Percentiles rank a stretch among this genome's conserved stretches.
Evolutionary conservation across 92 coral and sea anemone genomes (phyloP).

Genomic region (Parazoanthus swiftii): DNA sequence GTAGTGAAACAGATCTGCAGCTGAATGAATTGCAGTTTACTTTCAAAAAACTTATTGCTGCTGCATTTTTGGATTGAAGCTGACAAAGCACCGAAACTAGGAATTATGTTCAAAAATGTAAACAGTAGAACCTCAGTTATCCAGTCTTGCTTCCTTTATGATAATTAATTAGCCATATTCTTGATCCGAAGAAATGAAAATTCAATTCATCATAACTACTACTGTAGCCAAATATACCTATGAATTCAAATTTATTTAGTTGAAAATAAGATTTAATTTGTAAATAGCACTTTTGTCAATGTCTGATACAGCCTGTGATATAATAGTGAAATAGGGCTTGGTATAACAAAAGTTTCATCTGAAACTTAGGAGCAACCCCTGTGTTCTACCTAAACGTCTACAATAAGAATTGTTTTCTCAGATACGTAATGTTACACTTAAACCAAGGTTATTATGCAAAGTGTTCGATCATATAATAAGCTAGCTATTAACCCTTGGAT

Average conservation of each 20-base stretch:
- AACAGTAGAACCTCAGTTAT: slow-evolving; percentile 26
- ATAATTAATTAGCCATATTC: slow-evolving; percentile 26
- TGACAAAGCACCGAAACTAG: slow-evolving; percentile 25
- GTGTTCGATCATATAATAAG: slow-evolving; percentile 1
- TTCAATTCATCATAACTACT: slow-evolving; percentile 27
- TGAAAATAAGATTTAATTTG: slow-evolving; percentile 25
- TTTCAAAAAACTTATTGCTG: slow-evolving; percentile 23
- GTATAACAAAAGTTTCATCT: slow-evolving; percentile 24
- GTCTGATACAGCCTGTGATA: too few species aligned
- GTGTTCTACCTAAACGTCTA: slow-evolving; percentile 11
- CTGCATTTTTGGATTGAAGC: slow-evolving; percentile 25
- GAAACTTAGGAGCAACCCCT: slow-evolving; percentile 22
- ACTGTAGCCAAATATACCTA: slow-evolving; percentile 28
- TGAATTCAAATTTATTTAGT: slow-evolving; percentile 25
- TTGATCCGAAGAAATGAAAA: slow-evolving; percentile 28
- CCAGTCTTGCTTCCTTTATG: slow-evolving; percentile 30
- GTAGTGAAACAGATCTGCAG: slow-evolving; percentile 30
- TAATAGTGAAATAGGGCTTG: slow-evolving; percentile 13
- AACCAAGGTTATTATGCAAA: slow-evolving; percentile 14
- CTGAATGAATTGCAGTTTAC: slow-evolving; percentile 24
- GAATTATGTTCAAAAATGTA: slow-evolving; percentile 22
- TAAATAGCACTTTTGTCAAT: not conserved
- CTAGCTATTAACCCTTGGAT: slow-evolving; percentile 22
- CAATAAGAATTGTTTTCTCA: slow-evolving; percentile 6
- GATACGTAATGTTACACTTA: slow-evolving; percentile 6